Base-by-base conservation (phyloP, 2,888 invertebrate genomes). In the Drosophila meridionalis region DNA sequence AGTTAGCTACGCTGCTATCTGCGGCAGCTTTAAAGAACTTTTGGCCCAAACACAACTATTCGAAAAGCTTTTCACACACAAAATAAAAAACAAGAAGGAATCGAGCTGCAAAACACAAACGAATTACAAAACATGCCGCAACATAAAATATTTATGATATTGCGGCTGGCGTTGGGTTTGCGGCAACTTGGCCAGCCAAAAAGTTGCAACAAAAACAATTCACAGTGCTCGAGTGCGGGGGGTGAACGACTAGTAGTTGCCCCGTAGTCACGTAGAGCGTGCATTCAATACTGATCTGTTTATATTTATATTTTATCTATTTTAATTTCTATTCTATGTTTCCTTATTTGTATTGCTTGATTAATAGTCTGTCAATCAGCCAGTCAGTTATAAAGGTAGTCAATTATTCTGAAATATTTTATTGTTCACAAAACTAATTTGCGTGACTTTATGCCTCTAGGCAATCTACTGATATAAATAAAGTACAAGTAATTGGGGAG, bases 121-220 rank as follows among this genome's bases (percentile, higher is more conserved):
- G 50, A 70, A 78, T 68, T 67, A 68, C 61, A 79, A 79, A 73
- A 69, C 78, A 62, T 70, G 72, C 89, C 84, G 73, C 84, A 86
- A 78, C 70, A 84, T 86, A 82, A 88, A 86, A 84, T 87, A 86
- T 86, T 88, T 86, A 88, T 87, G 82, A 87, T 87, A 71, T 78
- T 85, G 85, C 83, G 85, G 85, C 53, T 64, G 28, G 43, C 64
- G 47, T 62, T 67, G 72, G 52, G 71, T 56, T 65, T 72, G 76
- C 67, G 68, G 62, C 65, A 72, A 76, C 67, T 79, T 79, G 32
- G 52, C 55, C 28, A 62, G 52, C 71, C 55, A 65, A 75, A 71
- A 62, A 61, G 61, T 56, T 64, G 42, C 32, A 74, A 56, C 64
- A 72, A 68, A 68, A 67, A 67, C 68, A 43, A 20, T 9, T 42